Percentiles rank a stretch among this genome's conserved stretches.
Conservation (phyloP, 2,888 invertebrate genomes). For the Stictocephala bisonia region DNA sequence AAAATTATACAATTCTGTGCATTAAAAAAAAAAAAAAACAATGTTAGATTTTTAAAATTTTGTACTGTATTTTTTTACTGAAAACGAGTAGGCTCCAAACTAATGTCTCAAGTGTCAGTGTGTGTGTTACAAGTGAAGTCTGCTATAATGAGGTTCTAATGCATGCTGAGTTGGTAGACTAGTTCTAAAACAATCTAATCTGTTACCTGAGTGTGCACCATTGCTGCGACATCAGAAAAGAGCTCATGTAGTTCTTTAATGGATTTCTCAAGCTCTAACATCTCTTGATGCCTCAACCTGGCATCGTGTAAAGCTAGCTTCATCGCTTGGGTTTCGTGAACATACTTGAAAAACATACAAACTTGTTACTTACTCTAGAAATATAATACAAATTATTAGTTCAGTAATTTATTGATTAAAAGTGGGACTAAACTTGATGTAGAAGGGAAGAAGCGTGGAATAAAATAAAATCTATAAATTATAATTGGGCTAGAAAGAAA, state of each 20-base stretch:
- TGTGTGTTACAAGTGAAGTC: too few species aligned
- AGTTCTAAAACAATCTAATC: background rate
- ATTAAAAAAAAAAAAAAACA: background rate
- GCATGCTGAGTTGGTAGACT: too few species aligned
- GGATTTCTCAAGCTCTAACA: constrained; percentile 52
- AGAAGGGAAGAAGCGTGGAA: too few species aligned
- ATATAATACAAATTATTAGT: too few species aligned
- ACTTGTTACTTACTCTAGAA: background rate
- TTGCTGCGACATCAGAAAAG: constrained; percentile 52
- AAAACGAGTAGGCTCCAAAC: background rate
- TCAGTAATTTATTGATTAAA: too few species aligned
- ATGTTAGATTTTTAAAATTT: background rate
- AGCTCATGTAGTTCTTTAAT: constrained; percentile 52
- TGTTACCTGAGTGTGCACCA: constrained; percentile 54
- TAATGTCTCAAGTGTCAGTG: background rate
- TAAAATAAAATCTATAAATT: too few species aligned
- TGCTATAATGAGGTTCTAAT: too few species aligned
- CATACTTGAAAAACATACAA: constrained; percentile 49
- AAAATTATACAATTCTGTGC: too few species aligned
- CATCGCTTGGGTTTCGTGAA: constrained; percentile 53
- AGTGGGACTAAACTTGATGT: too few species aligned
- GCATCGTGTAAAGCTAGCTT: constrained; percentile 52
- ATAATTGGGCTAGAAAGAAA: too few species aligned
- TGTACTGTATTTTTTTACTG: background rate
- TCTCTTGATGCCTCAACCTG: constrained; percentile 50